A percentile compares a stretch with the other conserved stretches of the same genome.
phyloP scores from a whole-genome alignment of 2,113 vertebrate genomes.

The Pterocles orientalis region DNA sequence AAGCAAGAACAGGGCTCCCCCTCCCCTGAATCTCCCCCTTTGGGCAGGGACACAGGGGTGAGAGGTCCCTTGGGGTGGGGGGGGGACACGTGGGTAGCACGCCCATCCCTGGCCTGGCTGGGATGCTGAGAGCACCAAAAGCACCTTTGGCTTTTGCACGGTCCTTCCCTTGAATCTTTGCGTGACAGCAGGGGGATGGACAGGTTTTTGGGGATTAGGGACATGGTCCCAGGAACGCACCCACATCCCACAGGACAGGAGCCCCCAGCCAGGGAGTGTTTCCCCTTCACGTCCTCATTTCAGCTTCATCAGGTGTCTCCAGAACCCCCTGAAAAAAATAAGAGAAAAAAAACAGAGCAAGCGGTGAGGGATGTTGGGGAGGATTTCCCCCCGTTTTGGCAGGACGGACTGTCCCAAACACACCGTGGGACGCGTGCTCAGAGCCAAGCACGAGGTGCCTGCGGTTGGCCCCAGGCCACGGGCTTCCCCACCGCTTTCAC shows the following conservation, averaged over 20 bases:
- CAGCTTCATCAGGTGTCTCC: not conserved
- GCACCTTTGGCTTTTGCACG: not conserved
- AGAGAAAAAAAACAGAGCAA: not conserved
- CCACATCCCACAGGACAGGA: not conserved
- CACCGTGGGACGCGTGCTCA: accelerated
- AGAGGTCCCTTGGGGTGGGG: not conserved
- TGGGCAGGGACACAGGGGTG: not conserved
- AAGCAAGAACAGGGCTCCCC: not conserved
- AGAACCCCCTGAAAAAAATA: not conserved
- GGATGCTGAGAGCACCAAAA: not conserved
- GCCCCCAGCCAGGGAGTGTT: not conserved
- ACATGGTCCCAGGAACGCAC: not conserved
- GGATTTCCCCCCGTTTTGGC: not conserved
- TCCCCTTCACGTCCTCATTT: too few relatives aligned
- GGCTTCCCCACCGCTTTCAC: not conserved
- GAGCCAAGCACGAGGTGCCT: not conserved
- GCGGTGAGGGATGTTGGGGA: not conserved
- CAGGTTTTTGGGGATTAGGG: not conserved
- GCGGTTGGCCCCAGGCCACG: not conserved
- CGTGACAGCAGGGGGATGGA: not conserved
- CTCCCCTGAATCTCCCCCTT: accelerated
- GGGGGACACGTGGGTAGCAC: not conserved
- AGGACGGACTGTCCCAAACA: not conserved
- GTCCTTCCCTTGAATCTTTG: not conserved
- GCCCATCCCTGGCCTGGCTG: accelerated